These are phyloP conservation scores for Pangasius mekongensis DNA, from an alignment of 2,797 vertebrate species.

Conservation along the genomic window DNA sequence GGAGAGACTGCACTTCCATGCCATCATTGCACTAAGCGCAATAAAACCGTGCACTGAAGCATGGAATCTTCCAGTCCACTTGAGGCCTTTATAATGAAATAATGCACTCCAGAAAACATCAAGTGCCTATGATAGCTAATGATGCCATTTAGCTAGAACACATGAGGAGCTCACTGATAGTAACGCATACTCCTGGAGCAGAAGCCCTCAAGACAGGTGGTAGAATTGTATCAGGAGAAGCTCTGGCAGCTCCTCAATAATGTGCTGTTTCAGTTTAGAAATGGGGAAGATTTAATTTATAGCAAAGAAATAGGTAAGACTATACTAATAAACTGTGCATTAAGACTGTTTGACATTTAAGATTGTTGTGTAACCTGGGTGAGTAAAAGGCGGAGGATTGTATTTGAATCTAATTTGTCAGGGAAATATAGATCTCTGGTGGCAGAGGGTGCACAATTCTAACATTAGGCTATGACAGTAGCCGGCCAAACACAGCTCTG, in stretches of 20 bases:
- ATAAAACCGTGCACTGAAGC: conserved; percentile 55
- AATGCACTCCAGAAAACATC: conserved; percentile 64
- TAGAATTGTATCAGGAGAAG: conserved; percentile 11
- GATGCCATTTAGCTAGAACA: conserved; percentile 54
- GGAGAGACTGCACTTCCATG: conserved; percentile 37
- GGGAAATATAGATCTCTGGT: conserved; percentile 32
- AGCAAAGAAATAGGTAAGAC: neutral
- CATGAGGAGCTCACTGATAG: conserved; percentile 53
- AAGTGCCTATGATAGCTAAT: conserved; percentile 59
- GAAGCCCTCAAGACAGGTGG: conserved; percentile 43
- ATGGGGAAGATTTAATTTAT: neutral
- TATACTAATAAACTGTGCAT: neutral
- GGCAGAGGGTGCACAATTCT: conserved; percentile 24
- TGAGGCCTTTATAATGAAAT: conserved; percentile 59
- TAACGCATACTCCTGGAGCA: conserved; percentile 40
- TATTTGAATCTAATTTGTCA: conserved; percentile 42
- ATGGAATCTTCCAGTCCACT: conserved; percentile 55
- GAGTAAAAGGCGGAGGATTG: conserved; percentile 27
- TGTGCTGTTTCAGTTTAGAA: conserved; percentile 8
- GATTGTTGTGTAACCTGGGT: neutral
- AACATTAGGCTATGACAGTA: neutral
- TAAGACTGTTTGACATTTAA: conserved; percentile 31
- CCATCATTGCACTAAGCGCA: conserved; percentile 43
- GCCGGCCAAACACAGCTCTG: conserved; percentile 8
- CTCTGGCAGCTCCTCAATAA: conserved; percentile 12